Conservation (phyloP, 2,113 vertebrate species). For the Etheostoma cragini region DNA sequence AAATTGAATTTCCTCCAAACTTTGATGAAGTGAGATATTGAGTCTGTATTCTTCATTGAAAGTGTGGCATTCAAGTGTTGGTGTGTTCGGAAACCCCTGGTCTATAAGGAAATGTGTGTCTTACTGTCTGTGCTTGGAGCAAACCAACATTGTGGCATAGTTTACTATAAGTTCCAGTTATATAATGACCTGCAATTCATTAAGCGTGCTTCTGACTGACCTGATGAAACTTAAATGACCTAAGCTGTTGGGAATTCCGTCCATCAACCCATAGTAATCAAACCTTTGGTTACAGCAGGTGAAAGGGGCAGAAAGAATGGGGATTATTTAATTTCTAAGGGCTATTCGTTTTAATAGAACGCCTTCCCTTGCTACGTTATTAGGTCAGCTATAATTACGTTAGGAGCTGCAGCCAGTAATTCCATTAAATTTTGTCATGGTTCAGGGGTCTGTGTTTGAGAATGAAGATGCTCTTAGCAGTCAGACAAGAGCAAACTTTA, state of each 20-base stretch:
- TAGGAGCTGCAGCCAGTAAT: constrained; percentile 41
- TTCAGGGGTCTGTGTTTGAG: constrained; percentile 54
- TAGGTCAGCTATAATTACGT: constrained; percentile 72
- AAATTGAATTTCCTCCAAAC: constrained; percentile 63
- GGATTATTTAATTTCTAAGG: constrained; percentile 68
- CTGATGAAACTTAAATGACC: constrained; percentile 29
- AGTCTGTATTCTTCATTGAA: constrained; percentile 30
- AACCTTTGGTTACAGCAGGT: constrained; percentile 26
- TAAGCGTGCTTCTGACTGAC: constrained; percentile 11
- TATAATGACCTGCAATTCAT: neutral
- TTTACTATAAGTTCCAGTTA: neutral
- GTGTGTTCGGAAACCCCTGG: constrained; percentile 1
- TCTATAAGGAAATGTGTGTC: neutral
- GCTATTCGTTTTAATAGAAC: constrained; percentile 66
- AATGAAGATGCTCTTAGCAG: constrained; percentile 41
- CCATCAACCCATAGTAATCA: constrained; percentile 40
- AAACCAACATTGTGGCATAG: neutral
- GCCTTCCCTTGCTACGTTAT: constrained; percentile 61
- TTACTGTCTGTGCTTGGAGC: neutral
- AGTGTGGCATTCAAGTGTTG: neutral
- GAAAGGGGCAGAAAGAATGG: constrained; percentile 37
- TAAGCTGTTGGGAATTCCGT: constrained; percentile 6
- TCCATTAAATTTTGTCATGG: constrained; percentile 60
- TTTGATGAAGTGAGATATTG: constrained; percentile 31
- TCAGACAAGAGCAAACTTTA: constrained; percentile 34